Conservation (phyloP, 92 coral and sea anemone genomes). For the Zoanthus sociatus region DNA sequence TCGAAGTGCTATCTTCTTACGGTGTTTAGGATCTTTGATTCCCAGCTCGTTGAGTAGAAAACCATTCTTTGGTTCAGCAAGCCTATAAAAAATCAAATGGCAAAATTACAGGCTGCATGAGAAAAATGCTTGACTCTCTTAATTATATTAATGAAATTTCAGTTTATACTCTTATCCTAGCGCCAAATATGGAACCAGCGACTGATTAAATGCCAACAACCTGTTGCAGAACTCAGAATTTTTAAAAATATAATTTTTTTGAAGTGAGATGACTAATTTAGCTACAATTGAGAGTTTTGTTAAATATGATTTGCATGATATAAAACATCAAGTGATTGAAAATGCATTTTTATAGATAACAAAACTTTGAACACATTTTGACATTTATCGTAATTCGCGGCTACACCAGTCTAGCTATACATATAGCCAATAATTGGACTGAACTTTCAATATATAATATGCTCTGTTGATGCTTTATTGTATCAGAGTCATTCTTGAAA, state of each 20-base stretch:
- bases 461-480: too few relatives aligned
- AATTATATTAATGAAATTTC: slow-evolving; percentile 34
- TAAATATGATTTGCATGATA: not conserved
- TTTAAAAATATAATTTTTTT: not conserved
- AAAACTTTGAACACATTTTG: not conserved
- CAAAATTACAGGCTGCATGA: slow-evolving; percentile 12
- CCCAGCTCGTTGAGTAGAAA: slow-evolving; percentile 78
- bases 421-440: too few relatives aligned
- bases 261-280: not conserved
- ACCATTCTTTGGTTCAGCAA: slow-evolving; percentile 89
- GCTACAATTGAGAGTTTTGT: not conserved
- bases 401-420: not conserved
- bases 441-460: not conserved
- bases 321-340: not conserved
- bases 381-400: too few relatives aligned
- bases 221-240: slow-evolving; percentile 13
- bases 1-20: slow-evolving; percentile 93
- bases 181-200: slow-evolving; percentile 25
- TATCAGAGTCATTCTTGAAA: too few relatives aligned
- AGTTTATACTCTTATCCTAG: slow-evolving; percentile 16
- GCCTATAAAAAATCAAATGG: slow-evolving; percentile 57
- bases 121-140: not conserved
- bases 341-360: not conserved
- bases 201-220: slow-evolving; percentile 21
- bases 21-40: slow-evolving; percentile 86